These are phyloP conservation scores for Heliopora coerulea DNA, from an alignment of 92 coral and sea anemone genomes.

Conservation along the genomic window DNA sequence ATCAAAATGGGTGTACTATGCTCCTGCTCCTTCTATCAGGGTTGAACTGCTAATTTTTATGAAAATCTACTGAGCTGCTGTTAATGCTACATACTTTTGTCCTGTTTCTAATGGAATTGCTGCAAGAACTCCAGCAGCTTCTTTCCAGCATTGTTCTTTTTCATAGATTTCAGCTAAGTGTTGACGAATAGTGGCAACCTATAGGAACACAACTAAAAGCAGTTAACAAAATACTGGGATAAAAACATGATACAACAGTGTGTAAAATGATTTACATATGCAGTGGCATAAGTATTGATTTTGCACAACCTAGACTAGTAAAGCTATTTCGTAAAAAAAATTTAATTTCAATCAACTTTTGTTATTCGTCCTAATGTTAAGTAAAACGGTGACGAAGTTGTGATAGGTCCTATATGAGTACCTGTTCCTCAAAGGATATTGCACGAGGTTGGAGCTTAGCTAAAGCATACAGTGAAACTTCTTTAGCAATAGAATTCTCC, in stretches of 20 bases:
- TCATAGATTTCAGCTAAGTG: conserved; percentile 92
- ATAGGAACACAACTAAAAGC: background rate
- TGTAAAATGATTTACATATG: no score
- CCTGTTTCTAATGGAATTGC: conserved; percentile 97
- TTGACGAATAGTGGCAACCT: conserved; percentile 92
- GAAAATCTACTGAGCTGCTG: no score
- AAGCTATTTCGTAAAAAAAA: no score
- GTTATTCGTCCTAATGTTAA: no score
- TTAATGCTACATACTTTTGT: conserved; percentile 64
- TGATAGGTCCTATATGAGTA: conserved; percentile 23
- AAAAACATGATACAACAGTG: no score
- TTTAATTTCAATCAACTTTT: no score
- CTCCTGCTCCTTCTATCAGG: no score
- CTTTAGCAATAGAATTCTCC: conserved; percentile 62
- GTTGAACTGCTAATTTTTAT: no score
- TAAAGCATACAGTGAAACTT: conserved; percentile 79
- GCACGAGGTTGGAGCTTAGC: conserved; percentile 97
- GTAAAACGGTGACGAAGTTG: no score
- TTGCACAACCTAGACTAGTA: no score
- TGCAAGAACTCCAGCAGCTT: conserved; percentile 88
- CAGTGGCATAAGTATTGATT: no score
- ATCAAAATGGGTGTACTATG: no score
- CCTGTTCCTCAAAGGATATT: conserved; percentile 99
- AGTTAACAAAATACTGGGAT: background rate
- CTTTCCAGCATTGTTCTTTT: conserved; percentile 84